Evolutionary conservation across 2,888 invertebrate genomes (phyloP).

Genomic region (Hydraecia micacea): DNA sequence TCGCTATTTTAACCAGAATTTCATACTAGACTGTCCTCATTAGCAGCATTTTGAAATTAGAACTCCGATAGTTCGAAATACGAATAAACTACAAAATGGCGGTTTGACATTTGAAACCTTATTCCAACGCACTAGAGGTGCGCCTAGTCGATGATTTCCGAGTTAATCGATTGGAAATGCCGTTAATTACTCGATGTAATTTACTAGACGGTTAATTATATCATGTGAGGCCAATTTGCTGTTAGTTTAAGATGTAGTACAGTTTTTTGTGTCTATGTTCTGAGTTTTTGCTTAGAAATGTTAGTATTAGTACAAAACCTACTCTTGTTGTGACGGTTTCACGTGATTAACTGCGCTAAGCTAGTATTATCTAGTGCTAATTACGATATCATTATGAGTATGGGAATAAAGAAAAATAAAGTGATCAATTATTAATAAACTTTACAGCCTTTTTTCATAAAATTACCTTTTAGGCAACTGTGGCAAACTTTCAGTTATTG

Average conservation of each 20-base stretch:
- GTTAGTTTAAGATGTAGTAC: conserved; percentile 52
- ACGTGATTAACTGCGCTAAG: conserved; percentile 11
- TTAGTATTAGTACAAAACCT: background rate
- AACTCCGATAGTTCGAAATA: conserved; percentile 34
- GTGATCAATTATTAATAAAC: conserved; percentile 12
- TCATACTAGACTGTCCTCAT: conserved; percentile 26
- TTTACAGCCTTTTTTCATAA: background rate
- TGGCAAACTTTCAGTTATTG: background rate
- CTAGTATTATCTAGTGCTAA: conserved; percentile 20
- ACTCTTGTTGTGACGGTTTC: conserved; percentile 12
- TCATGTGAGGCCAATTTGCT: conserved; percentile 54
- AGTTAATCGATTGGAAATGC: conserved; percentile 63
- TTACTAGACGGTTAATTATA: conserved; percentile 58
- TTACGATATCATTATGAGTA: conserved; percentile 25
- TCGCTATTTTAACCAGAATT: conserved; percentile 29
- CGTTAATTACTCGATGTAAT: conserved; percentile 61
- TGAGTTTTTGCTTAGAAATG: conserved; percentile 41
- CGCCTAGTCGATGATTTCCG: conserved; percentile 44
- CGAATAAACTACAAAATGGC: conserved; percentile 41
- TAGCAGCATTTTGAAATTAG: conserved; percentile 49
- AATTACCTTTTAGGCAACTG: background rate
- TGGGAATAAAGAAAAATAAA: background rate
- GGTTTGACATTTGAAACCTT: conserved; percentile 36
- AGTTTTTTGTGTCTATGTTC: conserved; percentile 32
- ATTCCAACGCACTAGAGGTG: conserved; percentile 44